These are phyloP conservation scores for Sipha flava DNA, from an alignment of 1,140 invertebrate species.

Conservation along the genomic window DNA sequence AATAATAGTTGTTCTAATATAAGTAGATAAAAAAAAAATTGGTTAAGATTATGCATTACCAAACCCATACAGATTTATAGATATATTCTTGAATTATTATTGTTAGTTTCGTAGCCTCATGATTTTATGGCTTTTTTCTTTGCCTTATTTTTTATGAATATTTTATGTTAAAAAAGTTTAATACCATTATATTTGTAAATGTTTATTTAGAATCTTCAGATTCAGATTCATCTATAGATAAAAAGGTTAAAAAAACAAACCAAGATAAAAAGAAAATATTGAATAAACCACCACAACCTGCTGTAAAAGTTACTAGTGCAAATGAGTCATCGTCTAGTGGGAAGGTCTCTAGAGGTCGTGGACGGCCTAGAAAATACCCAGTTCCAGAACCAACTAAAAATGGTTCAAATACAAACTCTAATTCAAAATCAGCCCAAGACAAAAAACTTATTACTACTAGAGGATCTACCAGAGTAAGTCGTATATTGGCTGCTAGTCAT, in stretches of 20 bases:
- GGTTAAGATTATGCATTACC: no score
- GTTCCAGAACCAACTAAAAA: constrained; percentile 23
- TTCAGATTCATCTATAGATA: constrained; percentile 40
- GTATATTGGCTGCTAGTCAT: constrained; percentile 41
- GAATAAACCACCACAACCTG: constrained; percentile 11
- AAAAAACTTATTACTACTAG: constrained; percentile 41
- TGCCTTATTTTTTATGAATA: neutral
- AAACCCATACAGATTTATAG: no score
- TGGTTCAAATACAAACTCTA: neutral
- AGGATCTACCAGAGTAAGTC: constrained; percentile 43
- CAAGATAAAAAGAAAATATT: constrained; percentile 31
- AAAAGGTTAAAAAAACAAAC: neutral
- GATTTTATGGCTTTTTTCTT: neutral
- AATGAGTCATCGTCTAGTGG: constrained; percentile 21
- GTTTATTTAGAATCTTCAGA: constrained; percentile 39
- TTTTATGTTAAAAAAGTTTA: neutral
- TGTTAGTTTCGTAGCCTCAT: neutral
- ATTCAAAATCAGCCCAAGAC: constrained; percentile 39
- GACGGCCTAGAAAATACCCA: constrained; percentile 35
- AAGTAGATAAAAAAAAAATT: no score
- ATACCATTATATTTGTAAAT: neutral
- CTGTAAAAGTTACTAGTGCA: constrained; percentile 32
- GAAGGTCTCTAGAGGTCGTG: constrained; percentile 28
- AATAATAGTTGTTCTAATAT: no score
- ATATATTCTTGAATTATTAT: neutral